These are phyloP conservation scores for Poeciliopsis paucimaculata DNA, from an alignment of 2,797 vertebrate species.

Conservation along the genomic window DNA sequence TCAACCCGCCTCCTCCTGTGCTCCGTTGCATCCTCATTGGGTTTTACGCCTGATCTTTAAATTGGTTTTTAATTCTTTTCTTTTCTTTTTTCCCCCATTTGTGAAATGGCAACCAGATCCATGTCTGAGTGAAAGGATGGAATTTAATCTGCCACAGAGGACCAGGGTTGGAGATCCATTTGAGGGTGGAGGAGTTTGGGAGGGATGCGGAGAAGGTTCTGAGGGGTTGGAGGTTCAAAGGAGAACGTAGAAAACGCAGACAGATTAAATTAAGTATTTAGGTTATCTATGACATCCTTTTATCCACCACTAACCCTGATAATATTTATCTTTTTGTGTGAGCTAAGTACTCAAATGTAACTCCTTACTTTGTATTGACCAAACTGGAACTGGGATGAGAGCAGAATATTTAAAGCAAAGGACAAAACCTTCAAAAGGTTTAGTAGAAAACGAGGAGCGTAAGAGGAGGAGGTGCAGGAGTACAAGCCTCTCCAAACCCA, in stretches of 20 bases:
- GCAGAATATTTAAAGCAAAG: neutral
- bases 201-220: slow-evolving; percentile 37
- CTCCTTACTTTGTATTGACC: neutral
- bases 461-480: slow-evolving; percentile 30
- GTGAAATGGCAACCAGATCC: slow-evolving; percentile 5
- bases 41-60: neutral
- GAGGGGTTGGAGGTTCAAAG: slow-evolving; percentile 32
- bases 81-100: neutral
- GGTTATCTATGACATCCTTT: neutral
- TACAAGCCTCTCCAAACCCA: slow-evolving; percentile 13
- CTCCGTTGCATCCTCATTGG: slow-evolving; percentile 38
- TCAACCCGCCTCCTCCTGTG: slow-evolving; percentile 46
- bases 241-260: slow-evolving; percentile 61
- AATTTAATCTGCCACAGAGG: slow-evolving; percentile 33
- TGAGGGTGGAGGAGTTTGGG: slow-evolving; percentile 15
- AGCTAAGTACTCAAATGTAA: slow-evolving; percentile 20
- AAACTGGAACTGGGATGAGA: slow-evolving; percentile 7
- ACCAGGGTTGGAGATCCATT: slow-evolving; percentile 59
- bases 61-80: neutral
- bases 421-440: slow-evolving; percentile 1
- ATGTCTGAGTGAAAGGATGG: slow-evolving; percentile 39
- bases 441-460: slow-evolving; percentile 10
- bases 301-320: neutral
- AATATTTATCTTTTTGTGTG: slow-evolving; percentile 16
- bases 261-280: slow-evolving; percentile 36